A percentile compares a stretch with the other conserved stretches of the same genome.
These are phyloP conservation scores for Tiphia femorata DNA, from an alignment of 2,888 invertebrate genomes.

Conservation along the genomic window DNA sequence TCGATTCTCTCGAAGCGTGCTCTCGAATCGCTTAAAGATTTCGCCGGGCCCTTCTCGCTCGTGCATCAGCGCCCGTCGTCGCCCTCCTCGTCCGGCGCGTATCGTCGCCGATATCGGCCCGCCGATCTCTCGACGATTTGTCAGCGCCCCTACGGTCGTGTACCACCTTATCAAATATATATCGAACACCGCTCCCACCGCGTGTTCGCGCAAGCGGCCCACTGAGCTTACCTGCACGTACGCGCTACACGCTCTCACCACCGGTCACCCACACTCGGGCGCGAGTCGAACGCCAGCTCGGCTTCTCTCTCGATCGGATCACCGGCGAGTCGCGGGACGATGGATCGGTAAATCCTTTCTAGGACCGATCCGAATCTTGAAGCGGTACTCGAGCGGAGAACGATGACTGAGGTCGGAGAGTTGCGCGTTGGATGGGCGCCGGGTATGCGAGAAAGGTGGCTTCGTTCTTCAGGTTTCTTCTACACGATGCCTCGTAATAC, in stretches of 20 bases:
- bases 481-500: too few relatives aligned
- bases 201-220: slow-evolving; percentile 54
- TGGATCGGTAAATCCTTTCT: slow-evolving; percentile 2
- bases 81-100: slow-evolving; percentile 11
- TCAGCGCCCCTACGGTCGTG: slow-evolving; percentile 63
- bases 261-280: too few relatives aligned
- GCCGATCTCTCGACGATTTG: slow-evolving; percentile 64
- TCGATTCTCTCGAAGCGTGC: slow-evolving; percentile 22
- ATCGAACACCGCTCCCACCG: slow-evolving; percentile 63
- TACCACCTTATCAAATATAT: slow-evolving; percentile 67
- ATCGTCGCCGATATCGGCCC: slow-evolving; percentile 52
- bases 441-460: too few relatives aligned
- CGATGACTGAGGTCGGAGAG: too few relatives aligned
- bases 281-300: slow-evolving; percentile 26
- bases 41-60: slow-evolving; percentile 34
- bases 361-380: too few relatives aligned
- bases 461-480: too few relatives aligned
- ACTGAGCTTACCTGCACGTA: slow-evolving; percentile 46
- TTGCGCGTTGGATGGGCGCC: too few relatives aligned
- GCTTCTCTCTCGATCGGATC: neutral
- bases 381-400: too few relatives aligned
- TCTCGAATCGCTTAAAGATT: slow-evolving; percentile 29
- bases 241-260: too few relatives aligned
- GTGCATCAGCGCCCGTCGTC: slow-evolving; percentile 51
- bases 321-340: neutral